Conservation (phyloP, 2,797 vertebrate genomes). For the Coluber constrictor region DNA sequence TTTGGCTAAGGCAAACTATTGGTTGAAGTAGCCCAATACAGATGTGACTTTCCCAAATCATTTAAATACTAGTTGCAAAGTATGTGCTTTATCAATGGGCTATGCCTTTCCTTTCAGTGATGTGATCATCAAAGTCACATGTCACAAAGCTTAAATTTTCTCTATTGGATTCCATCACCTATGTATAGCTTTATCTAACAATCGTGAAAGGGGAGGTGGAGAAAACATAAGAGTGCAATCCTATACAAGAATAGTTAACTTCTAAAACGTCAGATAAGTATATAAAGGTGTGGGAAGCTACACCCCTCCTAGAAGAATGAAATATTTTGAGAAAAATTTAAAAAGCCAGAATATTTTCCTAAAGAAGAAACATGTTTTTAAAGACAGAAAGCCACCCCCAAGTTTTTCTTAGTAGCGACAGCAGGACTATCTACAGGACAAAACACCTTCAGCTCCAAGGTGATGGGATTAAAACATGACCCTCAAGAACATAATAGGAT, state of each 20-base stretch:
- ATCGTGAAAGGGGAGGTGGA: neutral
- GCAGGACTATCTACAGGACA: too few species aligned
- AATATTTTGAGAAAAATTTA: too few species aligned
- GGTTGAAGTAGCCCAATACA: neutral
- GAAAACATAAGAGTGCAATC: neutral
- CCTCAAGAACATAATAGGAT: too few species aligned
- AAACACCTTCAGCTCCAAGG: too few species aligned
- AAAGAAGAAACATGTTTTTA: too few species aligned
- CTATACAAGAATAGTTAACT: neutral
- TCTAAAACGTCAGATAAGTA: neutral
- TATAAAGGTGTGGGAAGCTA: neutral
- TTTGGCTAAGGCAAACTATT: neutral
- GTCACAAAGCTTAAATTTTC: neutral
- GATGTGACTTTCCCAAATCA: neutral
- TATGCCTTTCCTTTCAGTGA: neutral
- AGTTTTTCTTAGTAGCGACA: too few species aligned
- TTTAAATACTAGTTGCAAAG: neutral
- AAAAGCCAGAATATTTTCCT: too few species aligned
- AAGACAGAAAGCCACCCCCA: too few species aligned
- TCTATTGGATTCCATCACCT: neutral
- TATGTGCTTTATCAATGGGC: neutral
- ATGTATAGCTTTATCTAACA: neutral
- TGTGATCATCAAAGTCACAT: neutral
- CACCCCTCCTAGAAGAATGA: too few species aligned
- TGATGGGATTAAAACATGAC: too few species aligned